Base-by-base conservation (phyloP, 2,113 vertebrate species). In the Plecturocebus donacophilus region DNA sequence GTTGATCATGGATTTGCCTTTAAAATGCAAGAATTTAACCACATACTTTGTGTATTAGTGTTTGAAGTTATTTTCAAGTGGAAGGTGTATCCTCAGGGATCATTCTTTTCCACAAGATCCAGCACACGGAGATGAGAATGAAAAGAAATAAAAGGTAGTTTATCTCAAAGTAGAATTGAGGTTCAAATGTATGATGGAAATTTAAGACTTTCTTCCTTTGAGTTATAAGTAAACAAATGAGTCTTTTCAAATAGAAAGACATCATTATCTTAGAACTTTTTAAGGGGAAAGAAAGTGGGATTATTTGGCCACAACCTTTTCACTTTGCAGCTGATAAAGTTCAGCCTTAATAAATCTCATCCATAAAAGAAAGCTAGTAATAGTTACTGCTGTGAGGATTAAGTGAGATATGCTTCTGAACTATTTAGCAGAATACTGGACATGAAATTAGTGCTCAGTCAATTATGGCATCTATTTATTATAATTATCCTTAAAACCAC, bases 181-280 rank as follows among this genome's bases (percentile, higher is more conserved):
- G 73, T 89, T 94, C 91, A 95, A 81, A 89, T 93, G 93, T 75
- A 45, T 76, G 80, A 90, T 3, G 6, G 16, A 66, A 42, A 27
- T 95, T 93, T 87, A 75, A 87, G 86, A 90, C 38, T 96, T 79
- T 92, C 68, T 97, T 96, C n/a, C 87, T 92, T 94, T 95, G 90
- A 95, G 83, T 96, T 79, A 90, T 68, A 3, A 61, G 85, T 83
- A 95, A 96, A 95, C 77, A 95, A 97, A 85, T 92, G 40, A 64
- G 86, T 86, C 20, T 91, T 79, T 94, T 93, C 64, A 81, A 97
- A 93, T 21, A 81, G 90, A 93, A 89, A 77, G 66, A 82, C 61
- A 89, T 58, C 79, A 83, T 35, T 91, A 80, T 93, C 49, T 93
- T 93, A 56, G 56, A 96, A 91, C 70, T 86, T 94, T 47, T 90